A percentile compares a stretch with the other conserved stretches of the same genome.
These are phyloP conservation scores for Tridacna gigas DNA, from an alignment of 2,888 invertebrate species.

Conservation along the genomic window DNA sequence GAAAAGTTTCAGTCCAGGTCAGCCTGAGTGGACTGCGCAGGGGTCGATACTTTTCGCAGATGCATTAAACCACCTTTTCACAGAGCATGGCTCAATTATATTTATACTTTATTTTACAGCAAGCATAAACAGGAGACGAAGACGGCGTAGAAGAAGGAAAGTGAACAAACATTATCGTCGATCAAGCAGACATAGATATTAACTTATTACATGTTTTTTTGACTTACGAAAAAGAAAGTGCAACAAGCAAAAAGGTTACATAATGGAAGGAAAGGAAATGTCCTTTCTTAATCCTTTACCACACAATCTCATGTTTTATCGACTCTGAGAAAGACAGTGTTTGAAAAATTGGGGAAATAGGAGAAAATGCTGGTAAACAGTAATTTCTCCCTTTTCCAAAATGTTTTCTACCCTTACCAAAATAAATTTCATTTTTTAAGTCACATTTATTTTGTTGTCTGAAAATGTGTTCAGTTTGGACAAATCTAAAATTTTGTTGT, in stretches of 20 bases:
- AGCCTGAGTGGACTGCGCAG: no score
- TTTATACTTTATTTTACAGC: constrained; percentile 1
- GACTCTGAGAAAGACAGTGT: background rate
- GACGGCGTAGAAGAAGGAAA: constrained; percentile 10
- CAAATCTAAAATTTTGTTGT: no score
- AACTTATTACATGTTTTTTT: background rate
- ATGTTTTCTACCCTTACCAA: background rate
- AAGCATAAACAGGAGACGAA: background rate
- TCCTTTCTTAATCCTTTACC: background rate
- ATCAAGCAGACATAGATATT: constrained; percentile 8
- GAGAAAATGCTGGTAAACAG: background rate
- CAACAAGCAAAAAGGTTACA: no score
- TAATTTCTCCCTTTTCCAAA: background rate
- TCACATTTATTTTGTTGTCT: no score
- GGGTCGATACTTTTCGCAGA: no score
- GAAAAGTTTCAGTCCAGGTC: no score
- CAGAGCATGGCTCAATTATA: no score
- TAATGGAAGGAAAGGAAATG: background rate
- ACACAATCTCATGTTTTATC: background rate
- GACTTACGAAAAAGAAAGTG: no score
- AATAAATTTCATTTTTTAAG: no score
- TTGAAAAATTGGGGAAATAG: background rate
- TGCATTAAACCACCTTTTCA: no score
- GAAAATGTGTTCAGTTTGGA: no score
- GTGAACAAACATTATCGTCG: constrained; percentile 9